Base-by-base conservation (phyloP, 1,140 invertebrate species). In the Chionoecetes opilio region DNA sequence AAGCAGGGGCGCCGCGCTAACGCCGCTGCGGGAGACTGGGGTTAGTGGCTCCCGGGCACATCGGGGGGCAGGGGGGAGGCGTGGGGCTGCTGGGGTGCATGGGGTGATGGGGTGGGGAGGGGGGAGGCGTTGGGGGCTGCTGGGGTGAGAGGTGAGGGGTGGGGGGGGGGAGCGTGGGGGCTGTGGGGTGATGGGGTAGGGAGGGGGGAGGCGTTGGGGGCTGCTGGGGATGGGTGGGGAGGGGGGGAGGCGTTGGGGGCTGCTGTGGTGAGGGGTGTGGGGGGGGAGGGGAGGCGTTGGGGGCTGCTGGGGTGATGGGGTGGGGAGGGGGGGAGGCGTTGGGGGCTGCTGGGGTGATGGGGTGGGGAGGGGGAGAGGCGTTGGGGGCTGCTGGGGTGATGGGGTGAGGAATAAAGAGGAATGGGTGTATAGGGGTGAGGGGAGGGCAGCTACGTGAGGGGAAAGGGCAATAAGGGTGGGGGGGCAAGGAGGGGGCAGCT, bases 1-100 rank as follows among this genome's bases (percentile, higher is more conserved):
- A 94, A 94, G 93, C 26, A 94, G 93, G 2, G 93, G 93, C 21
- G 46, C 86, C 31, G 46, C 93, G 63, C 93, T 90, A 32, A 94
- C 93, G 63, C 35, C 93, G 75, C 93, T 94, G 87, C n/a, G 37
- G 86, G 87, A 94, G 93, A 85, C 41, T 29, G 26, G 17, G 9
- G 87, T 89, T 89, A 89, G 87, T 41, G 87, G 9, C 87, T 89
- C 87, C 37, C 87, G 41, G 87, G 87, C 21, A 3, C n/a, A n/a
- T n/a, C n/a, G 41, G 17, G 85, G 32, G 85, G 32, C 85, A 29
- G 17, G 32, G 85, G 85, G n/a, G n/a, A 17, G 37, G 85, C 37
- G 85, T 21, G 32, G 32, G 85, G 85, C 21, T 87, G 85, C 32
- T 29, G 85, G 82, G 82, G 82, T 5, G 26, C 3, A 84, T 5